Percentiles rank a stretch among this genome's conserved stretches.
phyloP scores from a whole-genome alignment of 2,888 invertebrate genomes.

The Cartodere bifasciata region DNA sequence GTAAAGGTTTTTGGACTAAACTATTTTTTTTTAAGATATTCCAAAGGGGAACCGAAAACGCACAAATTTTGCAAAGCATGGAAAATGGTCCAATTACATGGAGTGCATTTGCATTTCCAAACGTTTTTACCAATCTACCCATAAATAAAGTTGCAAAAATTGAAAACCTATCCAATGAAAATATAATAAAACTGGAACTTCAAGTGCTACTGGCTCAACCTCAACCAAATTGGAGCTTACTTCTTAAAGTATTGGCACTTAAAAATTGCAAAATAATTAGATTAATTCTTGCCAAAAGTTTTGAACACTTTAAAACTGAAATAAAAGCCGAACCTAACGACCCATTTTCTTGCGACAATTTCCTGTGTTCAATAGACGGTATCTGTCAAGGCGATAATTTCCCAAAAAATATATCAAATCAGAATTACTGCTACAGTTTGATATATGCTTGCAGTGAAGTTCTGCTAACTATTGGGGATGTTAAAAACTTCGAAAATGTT shows the following conservation, averaged over 20 bases:
- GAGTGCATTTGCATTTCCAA: constrained; percentile 56
- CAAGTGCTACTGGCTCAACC: constrained; percentile 62
- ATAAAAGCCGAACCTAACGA: constrained; percentile 20
- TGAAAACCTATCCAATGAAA: constrained; percentile 39
- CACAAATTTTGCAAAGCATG: constrained; percentile 43
- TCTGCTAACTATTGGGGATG: constrained; percentile 48
- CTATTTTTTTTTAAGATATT: constrained; percentile 33
- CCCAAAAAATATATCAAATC: constrained; percentile 15
- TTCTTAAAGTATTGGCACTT: constrained; percentile 66
- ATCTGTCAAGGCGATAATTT: constrained; percentile 27
- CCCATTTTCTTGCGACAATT: constrained; percentile 45
- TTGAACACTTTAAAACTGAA: constrained; percentile 33
- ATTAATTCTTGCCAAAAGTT: constrained; percentile 42
- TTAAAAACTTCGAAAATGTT: constrained; percentile 48
- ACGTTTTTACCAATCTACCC: constrained; percentile 40
- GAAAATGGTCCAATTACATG: constrained; percentile 49
- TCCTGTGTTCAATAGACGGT: constrained; percentile 59
- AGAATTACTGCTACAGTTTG: constrained; percentile 39
- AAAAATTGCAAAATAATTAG: constrained; percentile 51
- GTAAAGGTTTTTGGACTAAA: constrained; percentile 2
- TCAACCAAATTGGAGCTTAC: constrained; percentile 62
- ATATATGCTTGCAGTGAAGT: constrained; percentile 52
- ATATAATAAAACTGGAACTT: constrained; percentile 55
- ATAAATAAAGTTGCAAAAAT: constrained; percentile 28
- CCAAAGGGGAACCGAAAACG: constrained; percentile 42